These are phyloP conservation scores for Pristiophorus japonicus DNA, from an alignment of 2,113 vertebrate genomes.

Conservation along the genomic window DNA sequence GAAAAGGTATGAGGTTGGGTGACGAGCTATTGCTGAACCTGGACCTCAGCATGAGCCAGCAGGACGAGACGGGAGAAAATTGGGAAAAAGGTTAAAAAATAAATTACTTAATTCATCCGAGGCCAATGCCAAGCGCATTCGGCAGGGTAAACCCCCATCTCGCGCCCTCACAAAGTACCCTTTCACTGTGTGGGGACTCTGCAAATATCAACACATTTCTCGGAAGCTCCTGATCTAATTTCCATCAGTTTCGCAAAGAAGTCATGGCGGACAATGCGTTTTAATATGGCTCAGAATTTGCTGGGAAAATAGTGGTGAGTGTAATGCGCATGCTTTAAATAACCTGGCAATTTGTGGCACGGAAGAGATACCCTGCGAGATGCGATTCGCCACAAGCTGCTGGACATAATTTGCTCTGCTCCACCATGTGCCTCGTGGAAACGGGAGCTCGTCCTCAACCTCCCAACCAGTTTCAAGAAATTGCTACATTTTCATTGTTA, in stretches of 20 bases:
- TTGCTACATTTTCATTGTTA: neutral
- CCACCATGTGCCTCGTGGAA: too few species aligned
- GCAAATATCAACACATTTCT: neutral
- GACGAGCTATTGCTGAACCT: neutral
- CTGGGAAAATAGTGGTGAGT: neutral
- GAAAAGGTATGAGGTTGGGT: neutral
- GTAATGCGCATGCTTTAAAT: neutral
- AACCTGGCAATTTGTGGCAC: neutral
- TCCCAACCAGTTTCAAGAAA: neutral
- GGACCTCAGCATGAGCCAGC: neutral
- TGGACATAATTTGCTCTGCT: too few species aligned
- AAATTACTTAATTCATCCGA: neutral
- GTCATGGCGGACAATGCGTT: too few species aligned
- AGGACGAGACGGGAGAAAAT: neutral
- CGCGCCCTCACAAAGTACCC: neutral
- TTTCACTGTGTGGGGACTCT: too few species aligned
- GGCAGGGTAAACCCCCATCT: neutral
- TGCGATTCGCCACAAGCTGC: neutral
- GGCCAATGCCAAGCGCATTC: neutral
- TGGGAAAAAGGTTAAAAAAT: neutral
- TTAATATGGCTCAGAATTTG: neutral
- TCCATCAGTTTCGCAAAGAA: neutral
- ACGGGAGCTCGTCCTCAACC: too few species aligned
- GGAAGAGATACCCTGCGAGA: neutral
- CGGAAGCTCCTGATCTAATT: neutral